Evolutionary conservation across 2,888 invertebrate species (phyloP), one percentile per base, ranked within the genome.

Genomic region (Druceiella hillmani): DNA sequence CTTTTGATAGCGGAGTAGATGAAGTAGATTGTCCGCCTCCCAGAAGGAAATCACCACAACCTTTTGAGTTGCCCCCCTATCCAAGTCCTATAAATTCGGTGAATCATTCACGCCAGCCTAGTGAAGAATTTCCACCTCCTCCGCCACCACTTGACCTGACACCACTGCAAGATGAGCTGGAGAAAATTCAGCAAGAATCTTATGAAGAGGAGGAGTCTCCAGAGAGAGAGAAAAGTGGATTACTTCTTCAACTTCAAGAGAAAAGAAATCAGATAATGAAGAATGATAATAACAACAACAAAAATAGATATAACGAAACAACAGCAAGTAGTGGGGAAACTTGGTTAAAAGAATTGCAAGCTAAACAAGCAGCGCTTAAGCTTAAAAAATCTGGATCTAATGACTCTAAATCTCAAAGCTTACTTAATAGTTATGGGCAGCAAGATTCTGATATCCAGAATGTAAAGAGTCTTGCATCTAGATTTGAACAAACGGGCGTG

Each of bases 61-160:
- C 74, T 37, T 71, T 73, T 40, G 83, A 84, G 34, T 56, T 84
- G 38, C 89, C 89, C 1, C 89, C 89, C 0, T 89, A 89, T 56
- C 88, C 88, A 2, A 83, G 83, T 52, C 86, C 86, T 2, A 74
- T 82, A 49, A 79, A 79, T 48, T 87, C 87, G 0, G 81, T 78
- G 0, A 76, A 82, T 36, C 90, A 90, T 59, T 90, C 89, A 2
- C 70, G 90, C 31, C 90, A 90, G 59, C 80, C 87, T 1, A 90
- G 89, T 58, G 89, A 89, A 62, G 90, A 91, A 52, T 90, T 91
- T 52, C 90, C 90, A 31, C 89, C 89, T 3, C 88, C 88, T n/a
- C 90, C 90, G 1, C 83, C 86, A 1, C 83, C 83, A 0, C 74
- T 85, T 30, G 84, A 86, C 46, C 64, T 84, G 44, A 78, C 76